Conservation (phyloP, 2,888 invertebrate species). For the Apamea monoglypha region DNA sequence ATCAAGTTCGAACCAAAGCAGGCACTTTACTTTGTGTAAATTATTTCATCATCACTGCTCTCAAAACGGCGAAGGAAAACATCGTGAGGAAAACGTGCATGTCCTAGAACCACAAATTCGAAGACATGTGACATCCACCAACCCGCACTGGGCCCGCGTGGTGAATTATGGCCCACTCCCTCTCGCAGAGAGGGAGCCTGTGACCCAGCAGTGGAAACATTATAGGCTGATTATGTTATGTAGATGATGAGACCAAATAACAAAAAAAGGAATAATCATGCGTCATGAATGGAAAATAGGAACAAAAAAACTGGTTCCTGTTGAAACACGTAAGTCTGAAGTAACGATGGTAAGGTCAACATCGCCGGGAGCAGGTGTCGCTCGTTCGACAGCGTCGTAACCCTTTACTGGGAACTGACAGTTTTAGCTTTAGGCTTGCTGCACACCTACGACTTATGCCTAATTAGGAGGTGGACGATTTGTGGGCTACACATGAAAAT, state of each 20-base stretch:
- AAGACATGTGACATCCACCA: no score
- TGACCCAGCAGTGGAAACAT: no score
- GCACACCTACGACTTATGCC: constrained; percentile 17
- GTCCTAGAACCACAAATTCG: no score
- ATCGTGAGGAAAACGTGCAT: no score
- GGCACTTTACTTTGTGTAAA: no score
- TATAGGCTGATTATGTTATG: no score
- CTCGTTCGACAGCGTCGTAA: constrained; percentile 34
- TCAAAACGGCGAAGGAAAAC: no score
- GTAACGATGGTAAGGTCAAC: constrained; percentile 53
- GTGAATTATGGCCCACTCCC: no score
- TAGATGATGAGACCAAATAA: background rate
- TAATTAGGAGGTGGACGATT: background rate
- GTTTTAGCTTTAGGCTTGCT: constrained; percentile 28
- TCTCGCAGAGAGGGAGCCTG: no score
- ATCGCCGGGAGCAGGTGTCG: constrained; percentile 45
- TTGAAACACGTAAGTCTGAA: constrained; percentile 36
- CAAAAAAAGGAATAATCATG: background rate
- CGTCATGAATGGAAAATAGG: background rate
- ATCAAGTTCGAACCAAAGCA: no score
- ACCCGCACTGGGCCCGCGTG: no score
- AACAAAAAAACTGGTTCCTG: background rate
- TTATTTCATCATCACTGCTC: no score
- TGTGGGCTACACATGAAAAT: background rate
- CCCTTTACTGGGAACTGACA: constrained; percentile 33